These are phyloP conservation scores for Stigmatopora argus DNA, from an alignment of 2,113 vertebrate genomes.

Conservation along the genomic window DNA sequence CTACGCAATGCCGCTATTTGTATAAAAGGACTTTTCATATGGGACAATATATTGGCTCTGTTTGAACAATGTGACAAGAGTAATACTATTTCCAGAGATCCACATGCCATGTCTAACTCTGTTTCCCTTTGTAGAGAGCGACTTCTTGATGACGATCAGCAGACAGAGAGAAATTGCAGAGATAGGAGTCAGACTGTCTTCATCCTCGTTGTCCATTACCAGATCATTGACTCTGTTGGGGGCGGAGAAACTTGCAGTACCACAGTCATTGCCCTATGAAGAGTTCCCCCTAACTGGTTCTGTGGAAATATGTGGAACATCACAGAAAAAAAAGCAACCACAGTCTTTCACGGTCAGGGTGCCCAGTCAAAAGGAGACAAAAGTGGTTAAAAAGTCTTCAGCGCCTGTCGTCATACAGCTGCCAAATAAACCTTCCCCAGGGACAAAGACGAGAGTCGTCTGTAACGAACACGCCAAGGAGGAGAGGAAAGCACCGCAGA, in stretches of 20 bases:
- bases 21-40: not conserved
- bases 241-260: not conserved
- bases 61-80: not conserved
- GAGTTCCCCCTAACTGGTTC: not conserved
- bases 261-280: slow-evolving; percentile 5
- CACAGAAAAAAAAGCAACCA: not conserved
- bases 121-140: slow-evolving; percentile 1
- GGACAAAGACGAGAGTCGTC: not conserved
- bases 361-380: slow-evolving; percentile 1
- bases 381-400: not conserved
- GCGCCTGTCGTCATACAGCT: not conserved
- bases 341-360: not conserved
- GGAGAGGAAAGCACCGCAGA: not conserved
- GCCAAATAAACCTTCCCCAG: not conserved
- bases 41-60: not conserved
- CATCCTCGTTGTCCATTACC: slow-evolving; percentile 1
- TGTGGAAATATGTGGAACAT: not conserved
- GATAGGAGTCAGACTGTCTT: not conserved
- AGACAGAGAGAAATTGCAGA: slow-evolving; percentile 1
- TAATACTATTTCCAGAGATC: not conserved
- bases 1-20: not conserved
- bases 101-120: not conserved
- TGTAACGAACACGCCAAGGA: not conserved
- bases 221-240: slow-evolving; percentile 2
- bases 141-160: slow-evolving; percentile 5